phyloP scores from a whole-genome alignment of 2,797 vertebrate species.

The Distichodus sexfasciatus region DNA sequence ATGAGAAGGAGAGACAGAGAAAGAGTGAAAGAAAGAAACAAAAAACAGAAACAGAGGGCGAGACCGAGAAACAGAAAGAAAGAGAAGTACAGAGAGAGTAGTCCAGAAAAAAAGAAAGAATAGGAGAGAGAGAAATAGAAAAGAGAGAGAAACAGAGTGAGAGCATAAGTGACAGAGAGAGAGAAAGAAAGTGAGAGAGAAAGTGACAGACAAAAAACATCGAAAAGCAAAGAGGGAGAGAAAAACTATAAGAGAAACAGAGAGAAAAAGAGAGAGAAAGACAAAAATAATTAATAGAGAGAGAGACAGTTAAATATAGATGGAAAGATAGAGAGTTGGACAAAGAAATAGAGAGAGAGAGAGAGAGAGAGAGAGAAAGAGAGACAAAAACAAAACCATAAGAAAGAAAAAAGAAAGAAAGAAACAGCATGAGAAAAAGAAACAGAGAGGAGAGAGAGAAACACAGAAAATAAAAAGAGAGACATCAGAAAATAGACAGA shows the following conservation, averaged over 20 bases:
- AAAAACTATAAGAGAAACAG: neutral
- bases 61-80: neutral
- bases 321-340: neutral
- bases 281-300: neutral
- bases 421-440: neutral
- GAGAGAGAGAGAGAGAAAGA: neutral
- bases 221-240: constrained; percentile 4
- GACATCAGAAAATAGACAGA: neutral
- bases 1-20: neutral
- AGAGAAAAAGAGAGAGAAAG: neutral
- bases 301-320: neutral
- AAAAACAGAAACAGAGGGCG: constrained; percentile 21
- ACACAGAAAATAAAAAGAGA: neutral
- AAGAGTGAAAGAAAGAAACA: neutral
- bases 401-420: too few species aligned
- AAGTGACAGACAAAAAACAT: neutral
- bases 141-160: neutral
- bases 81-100: neutral
- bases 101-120: neutral
- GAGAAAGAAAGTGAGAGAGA: neutral
- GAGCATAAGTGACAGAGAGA: neutral
- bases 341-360: neutral
- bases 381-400: too few species aligned
- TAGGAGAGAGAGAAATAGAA: neutral
- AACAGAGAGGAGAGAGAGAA: constrained; percentile 21